Base-by-base conservation (phyloP, 1,140 invertebrate species). In the Pseudomyrmex pallidus region DNA sequence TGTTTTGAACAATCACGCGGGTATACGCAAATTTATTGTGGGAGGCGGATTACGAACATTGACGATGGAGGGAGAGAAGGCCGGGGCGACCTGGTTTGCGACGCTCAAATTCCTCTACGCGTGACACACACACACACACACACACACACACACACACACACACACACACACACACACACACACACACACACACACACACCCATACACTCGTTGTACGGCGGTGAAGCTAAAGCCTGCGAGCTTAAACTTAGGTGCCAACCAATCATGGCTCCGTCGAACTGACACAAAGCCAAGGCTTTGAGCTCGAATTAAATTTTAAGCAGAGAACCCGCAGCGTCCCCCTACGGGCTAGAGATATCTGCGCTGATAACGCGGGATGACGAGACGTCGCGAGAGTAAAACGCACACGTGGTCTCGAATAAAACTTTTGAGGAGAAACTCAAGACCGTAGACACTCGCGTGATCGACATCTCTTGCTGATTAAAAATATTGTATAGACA, bases 221-320 rank as follows among this genome's bases (percentile, higher is more conserved):
- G 46, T 50, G 50, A 15, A 62, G 59, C 85, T 70, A 87, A 87
- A 87, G 85, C 86, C 82, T 12, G 59, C 56, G 63, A 87, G 86
- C 86, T 87, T 87, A 84, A 87, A 87, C 86, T 87, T 87, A 87
- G 85, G 85, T 87, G 68, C 73, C 86, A 84, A 84, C 86, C 85
- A 87, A 87, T 87, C 86, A 87, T 85, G 63, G 54, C 57, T 57
- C 85, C 61, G 67, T 35, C 35, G 86, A 87, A 87, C 85, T 77
- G 70, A 84, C 85, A 74, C 76, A 87, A 87, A 87, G 86, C 86
- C 86, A 56, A 68, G 82, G 86, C 74, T 87, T 86, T 87, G 85
- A 74, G 74, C 82, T 80, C 74, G 85, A 87, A 87, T 87, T 87
- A 87, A 87, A 87, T 87, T 87, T 87, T 87, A 87, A 87, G 85